Percentiles rank a stretch among this genome's conserved stretches.
These are phyloP conservation scores for Kryptolebias ocellatus DNA, from an alignment of 2,797 vertebrate species.

Conservation along the genomic window DNA sequence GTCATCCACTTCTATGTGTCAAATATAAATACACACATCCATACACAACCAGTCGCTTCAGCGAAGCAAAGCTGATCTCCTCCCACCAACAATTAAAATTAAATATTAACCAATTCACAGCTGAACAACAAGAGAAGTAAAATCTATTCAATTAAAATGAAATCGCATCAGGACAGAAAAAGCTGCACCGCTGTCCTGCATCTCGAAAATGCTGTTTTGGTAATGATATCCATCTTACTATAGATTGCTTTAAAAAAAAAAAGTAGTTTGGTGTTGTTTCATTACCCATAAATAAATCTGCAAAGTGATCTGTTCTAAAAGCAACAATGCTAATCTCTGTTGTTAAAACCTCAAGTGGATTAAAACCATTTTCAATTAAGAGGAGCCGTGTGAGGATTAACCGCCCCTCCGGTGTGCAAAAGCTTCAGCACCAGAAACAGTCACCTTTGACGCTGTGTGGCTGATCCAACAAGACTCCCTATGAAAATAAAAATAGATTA, in stretches of 20 bases:
- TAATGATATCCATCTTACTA: conserved; percentile 29
- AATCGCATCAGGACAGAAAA: conserved; percentile 32
- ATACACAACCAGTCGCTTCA: conserved; percentile 14
- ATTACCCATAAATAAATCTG: conserved; percentile 26
- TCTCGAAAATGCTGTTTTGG: conserved; percentile 19
- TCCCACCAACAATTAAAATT: conserved; percentile 31
- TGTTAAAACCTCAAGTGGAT: conserved; percentile 35
- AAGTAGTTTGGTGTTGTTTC: conserved; percentile 4
- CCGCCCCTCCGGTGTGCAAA: conserved; percentile 32
- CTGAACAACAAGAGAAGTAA: conserved; percentile 30
- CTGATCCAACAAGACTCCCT: conserved; percentile 19
- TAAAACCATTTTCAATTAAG: conserved; percentile 32
- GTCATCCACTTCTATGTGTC: conserved; percentile 5
- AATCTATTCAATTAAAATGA: conserved; percentile 19
- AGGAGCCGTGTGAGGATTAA: conserved; percentile 25
- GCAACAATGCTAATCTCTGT: conserved; percentile 8
- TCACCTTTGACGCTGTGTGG: conserved; percentile 19
- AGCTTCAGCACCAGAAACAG: conserved; percentile 36
- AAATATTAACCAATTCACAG: conserved; percentile 38
- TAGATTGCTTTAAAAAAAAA: conserved; percentile 23
- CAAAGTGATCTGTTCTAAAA: conserved; percentile 24
- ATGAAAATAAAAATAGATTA: conserved; percentile 20
- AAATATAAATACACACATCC: conserved; percentile 25
- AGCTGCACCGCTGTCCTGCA: conserved; percentile 22
- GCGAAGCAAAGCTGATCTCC: conserved; percentile 16